Percentiles rank a stretch among this genome's conserved stretches.
phyloP scores from a whole-genome alignment of 2,113 vertebrate genomes.

The Aplodontia rufa region DNA sequence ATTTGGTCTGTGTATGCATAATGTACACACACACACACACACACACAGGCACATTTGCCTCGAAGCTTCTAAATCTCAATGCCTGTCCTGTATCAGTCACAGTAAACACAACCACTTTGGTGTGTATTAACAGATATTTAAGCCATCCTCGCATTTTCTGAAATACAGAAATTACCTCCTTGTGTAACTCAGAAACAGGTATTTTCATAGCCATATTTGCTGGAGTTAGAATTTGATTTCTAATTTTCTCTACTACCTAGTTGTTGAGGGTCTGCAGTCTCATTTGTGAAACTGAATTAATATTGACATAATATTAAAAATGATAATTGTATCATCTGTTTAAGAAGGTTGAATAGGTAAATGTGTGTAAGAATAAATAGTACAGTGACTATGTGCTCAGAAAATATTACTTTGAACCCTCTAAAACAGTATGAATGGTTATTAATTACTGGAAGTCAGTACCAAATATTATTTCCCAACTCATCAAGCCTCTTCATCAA shows the following conservation, averaged over 20 bases:
- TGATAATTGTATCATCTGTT: too few relatives aligned
- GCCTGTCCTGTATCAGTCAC: neutral
- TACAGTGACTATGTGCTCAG: neutral
- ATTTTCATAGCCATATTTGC: neutral
- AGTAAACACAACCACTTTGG: neutral
- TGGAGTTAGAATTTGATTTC: neutral
- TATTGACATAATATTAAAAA: neutral
- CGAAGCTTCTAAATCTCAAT: neutral
- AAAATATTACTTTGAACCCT: neutral
- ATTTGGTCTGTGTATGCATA: neutral
- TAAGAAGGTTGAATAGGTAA: neutral
- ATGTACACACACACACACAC: too few relatives aligned
- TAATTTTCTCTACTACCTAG: neutral
- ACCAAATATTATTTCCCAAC: neutral
- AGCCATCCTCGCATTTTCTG: neutral
- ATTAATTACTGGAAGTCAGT: neutral
- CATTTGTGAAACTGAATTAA: neutral
- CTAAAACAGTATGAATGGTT: neutral
- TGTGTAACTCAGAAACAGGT: neutral
- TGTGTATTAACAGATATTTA: neutral
- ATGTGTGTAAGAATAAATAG: neutral
- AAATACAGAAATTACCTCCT: neutral
- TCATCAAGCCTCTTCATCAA: neutral
- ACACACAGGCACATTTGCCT: neutral
- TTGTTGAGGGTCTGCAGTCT: neutral